Conservation (phyloP, 2,888 invertebrate species). For the Lacanobia wlatinum region DNA sequence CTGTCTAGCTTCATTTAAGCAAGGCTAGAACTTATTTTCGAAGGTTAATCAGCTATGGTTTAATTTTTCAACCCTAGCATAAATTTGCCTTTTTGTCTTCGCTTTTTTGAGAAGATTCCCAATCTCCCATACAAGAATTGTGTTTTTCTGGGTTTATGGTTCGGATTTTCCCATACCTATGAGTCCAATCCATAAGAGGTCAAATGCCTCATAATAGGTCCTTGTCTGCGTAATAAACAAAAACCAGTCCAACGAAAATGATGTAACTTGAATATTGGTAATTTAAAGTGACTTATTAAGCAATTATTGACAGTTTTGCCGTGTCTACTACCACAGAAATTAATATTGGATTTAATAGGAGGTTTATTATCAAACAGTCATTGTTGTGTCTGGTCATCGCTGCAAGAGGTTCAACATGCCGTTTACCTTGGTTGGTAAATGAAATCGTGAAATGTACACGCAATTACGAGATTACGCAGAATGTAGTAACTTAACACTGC, state of each 20-base stretch:
- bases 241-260: background rate
- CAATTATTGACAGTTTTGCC: background rate
- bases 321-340: background rate
- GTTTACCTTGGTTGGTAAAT: background rate
- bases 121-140: too few species aligned
- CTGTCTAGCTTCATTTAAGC: background rate
- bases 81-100: background rate
- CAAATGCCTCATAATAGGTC: background rate
- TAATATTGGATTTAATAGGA: background rate
- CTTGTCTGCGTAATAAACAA: background rate
- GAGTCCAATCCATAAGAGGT: background rate
- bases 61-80: background rate
- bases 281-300: background rate
- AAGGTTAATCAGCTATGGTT: background rate
- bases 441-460: conserved; percentile 3
- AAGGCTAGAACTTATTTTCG: background rate
- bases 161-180: background rate
- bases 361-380: background rate
- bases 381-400: background rate
- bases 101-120: background rate
- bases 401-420: background rate
- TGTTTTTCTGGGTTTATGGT: too few species aligned
- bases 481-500: conserved; percentile 2
- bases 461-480: background rate
- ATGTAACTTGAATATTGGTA: background rate